Evolutionary conservation across 2,797 vertebrate species (phyloP).

Genomic region (Channa striata): DNA sequence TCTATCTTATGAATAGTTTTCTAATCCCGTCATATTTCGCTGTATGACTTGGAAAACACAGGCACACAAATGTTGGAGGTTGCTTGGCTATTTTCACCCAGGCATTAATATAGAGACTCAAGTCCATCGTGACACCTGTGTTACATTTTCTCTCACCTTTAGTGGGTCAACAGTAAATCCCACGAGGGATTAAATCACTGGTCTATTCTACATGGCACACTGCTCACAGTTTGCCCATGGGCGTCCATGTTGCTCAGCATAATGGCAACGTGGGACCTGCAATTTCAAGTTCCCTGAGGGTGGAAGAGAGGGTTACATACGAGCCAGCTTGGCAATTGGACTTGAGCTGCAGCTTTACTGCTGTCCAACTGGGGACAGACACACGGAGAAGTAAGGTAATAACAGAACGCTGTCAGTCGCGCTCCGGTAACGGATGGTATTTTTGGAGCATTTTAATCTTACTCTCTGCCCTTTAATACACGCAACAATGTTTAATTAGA

Average conservation of each 20-base stretch:
- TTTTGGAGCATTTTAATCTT: constrained; percentile 4
- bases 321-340: constrained; percentile 25
- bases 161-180: constrained; percentile 46
- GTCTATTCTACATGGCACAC: constrained; percentile 36
- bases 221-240: constrained; percentile 33
- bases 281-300: constrained; percentile 50
- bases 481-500: background rate
- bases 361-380: constrained; percentile 28
- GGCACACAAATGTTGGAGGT: constrained; percentile 18
- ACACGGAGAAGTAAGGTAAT: constrained; percentile 13
- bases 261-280: constrained; percentile 49
- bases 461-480: background rate
- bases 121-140: constrained; percentile 34
- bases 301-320: background rate
- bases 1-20: constrained; percentile 1
- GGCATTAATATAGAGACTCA: constrained; percentile 42
- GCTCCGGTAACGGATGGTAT: constrained; percentile 18
- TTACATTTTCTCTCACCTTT: constrained; percentile 58
- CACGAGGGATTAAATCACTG: constrained; percentile 40
- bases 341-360: constrained; percentile 13
- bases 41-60: background rate
- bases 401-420: background rate
- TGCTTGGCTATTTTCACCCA: constrained; percentile 28
- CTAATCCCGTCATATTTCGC: constrained; percentile 5
- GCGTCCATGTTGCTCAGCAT: constrained; percentile 42